These are phyloP conservation scores for Hyles lineata DNA, from an alignment of 2,888 invertebrate genomes.

Conservation along the genomic window DNA sequence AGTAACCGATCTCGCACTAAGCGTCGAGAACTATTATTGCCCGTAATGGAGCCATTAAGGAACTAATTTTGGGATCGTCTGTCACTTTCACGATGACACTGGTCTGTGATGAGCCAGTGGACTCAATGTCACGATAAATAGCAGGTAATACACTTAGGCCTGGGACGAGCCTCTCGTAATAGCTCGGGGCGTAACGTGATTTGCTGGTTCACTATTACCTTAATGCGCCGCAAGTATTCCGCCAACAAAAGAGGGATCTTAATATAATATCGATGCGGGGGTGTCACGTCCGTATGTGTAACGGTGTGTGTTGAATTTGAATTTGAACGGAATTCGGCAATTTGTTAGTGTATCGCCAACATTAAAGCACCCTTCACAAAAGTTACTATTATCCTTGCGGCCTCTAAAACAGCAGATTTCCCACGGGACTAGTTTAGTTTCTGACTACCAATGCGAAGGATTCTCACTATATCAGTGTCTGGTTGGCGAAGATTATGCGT, in stretches of 20 bases:
- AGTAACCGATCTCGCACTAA: constrained; percentile 36
- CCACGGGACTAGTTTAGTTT: constrained; percentile 35
- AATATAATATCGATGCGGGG: constrained; percentile 69
- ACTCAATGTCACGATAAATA: constrained; percentile 76
- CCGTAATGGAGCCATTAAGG: constrained; percentile 51
- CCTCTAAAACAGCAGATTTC: constrained; percentile 40
- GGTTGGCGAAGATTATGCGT: constrained; percentile 16
- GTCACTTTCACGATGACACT: constrained; percentile 57
- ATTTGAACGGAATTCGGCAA: constrained; percentile 48
- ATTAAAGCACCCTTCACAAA: constrained; percentile 39
- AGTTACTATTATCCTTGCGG: constrained; percentile 46
- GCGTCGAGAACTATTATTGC: constrained; percentile 44
- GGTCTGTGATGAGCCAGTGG: constrained; percentile 59
- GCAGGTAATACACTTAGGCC: constrained; percentile 74
- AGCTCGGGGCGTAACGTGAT: constrained; percentile 75
- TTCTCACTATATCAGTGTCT: constrained; percentile 28
- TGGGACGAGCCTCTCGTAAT: constrained; percentile 66
- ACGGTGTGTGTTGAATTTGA: constrained; percentile 60
- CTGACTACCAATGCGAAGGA: constrained; percentile 33
- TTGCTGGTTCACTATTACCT: constrained; percentile 74
- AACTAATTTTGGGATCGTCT: constrained; percentile 52
- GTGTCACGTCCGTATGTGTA: constrained; percentile 50
- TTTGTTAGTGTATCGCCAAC: constrained; percentile 45
- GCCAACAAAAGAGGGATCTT: constrained; percentile 71
- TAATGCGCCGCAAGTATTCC: constrained; percentile 74